Base-by-base conservation (phyloP, 2,797 vertebrate species). In the Mastacembelus armatus region DNA sequence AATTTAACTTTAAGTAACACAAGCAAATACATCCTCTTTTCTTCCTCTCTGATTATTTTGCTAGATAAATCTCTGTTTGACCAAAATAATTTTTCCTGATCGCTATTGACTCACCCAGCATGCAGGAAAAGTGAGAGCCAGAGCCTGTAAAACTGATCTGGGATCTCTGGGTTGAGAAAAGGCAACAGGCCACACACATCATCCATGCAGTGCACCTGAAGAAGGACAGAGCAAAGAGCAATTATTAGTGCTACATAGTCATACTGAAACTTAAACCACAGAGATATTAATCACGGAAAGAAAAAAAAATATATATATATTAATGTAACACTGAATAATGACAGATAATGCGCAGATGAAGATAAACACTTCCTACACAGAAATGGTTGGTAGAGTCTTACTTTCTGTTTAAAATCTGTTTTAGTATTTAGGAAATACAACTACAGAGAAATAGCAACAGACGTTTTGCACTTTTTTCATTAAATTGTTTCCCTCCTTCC, bases 91-190 rank as follows among this genome's bases (percentile, higher is more conserved):
- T 56, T 74, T 26, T 16, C 10, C 40, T 43, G 55, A 44, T 10
- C 62, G 40, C 38, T 16, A 16, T 18, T 8, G 30, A 88, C 96
- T 96, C 93, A 98, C 97, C 98, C 98, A 62, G 98, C 97, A 6
- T 99, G 97, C 35, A 99, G 92, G 90, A 98, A 99, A 66, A 99
- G 95, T 0, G 97, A 99, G 66, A 98, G 95, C 97, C 97, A 99
- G 66, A 99, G 95, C 71, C 97, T 93, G 89, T 99, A 99, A 89
- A 98, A 98, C 93, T 99, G 97, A 92, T 98, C 97, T 21, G 98
- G 97, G 85, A 98, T 94, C 85, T 98, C 96, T 0, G 97, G 98
- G 80, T 99, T 99, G 77, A 99, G 95, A 88, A 99, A 99, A 80
- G 96, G 98, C 80, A 99, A 92, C 54, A 99, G 96, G 66, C 98